A percentile compares a stretch with the other conserved stretches of the same genome.
Conservation (phyloP, 2,797 vertebrate species). For the Pteropus rufus region DNA sequence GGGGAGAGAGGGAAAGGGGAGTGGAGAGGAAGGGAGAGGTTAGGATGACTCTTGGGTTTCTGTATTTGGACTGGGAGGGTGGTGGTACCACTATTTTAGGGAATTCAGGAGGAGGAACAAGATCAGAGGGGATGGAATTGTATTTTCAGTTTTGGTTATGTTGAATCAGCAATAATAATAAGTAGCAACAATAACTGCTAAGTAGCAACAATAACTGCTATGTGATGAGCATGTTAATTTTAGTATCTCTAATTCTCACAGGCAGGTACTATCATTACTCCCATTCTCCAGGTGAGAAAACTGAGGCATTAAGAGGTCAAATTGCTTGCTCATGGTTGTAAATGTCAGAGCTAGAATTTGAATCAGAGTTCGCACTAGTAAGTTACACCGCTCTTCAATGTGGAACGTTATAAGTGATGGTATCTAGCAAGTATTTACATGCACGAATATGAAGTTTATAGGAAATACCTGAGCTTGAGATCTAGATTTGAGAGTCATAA, state of each 20-base stretch:
- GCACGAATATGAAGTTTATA: neutral
- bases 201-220: neutral
- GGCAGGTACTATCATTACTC: neutral
- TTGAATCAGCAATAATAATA: neutral
- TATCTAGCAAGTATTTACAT: neutral
- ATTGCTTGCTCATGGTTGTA: neutral
- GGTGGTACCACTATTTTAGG: neutral
- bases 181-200: neutral
- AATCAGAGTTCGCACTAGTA: neutral
- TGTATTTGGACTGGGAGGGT: neutral
- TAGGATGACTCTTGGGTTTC: neutral
- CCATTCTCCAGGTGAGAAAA: neutral
- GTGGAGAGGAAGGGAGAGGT: neutral
- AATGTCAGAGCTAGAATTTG: conserved; percentile 4
- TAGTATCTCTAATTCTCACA: neutral
- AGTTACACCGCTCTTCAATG: neutral
- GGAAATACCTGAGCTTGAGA: neutral
- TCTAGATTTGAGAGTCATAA: neutral
- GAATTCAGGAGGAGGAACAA: neutral
- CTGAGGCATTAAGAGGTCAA: neutral
- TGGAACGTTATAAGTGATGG: neutral
- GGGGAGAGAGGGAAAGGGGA: neutral
- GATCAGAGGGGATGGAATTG: neutral
- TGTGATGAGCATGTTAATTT: neutral
- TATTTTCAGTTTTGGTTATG: neutral